Conservation (phyloP, 2,113 vertebrate species). For the Oreocharis arfaki region DNA sequence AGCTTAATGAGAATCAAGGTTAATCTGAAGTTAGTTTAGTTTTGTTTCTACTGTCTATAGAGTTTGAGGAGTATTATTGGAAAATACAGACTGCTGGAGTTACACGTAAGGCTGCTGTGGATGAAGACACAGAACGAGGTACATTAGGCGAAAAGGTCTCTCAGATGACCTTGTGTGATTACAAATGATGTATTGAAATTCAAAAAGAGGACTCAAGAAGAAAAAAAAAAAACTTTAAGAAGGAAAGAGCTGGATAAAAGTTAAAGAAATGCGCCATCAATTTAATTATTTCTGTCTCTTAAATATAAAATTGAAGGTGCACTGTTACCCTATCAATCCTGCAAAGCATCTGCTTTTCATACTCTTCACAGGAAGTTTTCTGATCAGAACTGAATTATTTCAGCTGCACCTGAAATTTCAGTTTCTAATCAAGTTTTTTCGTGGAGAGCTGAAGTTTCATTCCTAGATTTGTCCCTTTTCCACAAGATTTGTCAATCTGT, state of each 20-base stretch:
- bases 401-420: neutral
- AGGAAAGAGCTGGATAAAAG: neutral
- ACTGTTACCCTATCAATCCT: neutral
- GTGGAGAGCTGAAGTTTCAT: neutral
- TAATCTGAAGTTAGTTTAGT: neutral
- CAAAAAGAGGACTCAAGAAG: neutral
- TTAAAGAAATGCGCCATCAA: neutral
- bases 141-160: neutral
- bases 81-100: neutral
- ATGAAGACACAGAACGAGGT: neutral
- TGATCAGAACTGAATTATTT: neutral
- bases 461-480: neutral
- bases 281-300: neutral
- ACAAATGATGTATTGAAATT: neutral
- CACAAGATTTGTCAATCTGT: neutral
- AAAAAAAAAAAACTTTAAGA: neutral
- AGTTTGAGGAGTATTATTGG: neutral
- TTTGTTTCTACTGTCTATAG: neutral
- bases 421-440: neutral
- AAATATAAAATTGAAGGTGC: neutral
- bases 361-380: neutral
- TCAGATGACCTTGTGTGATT: neutral
- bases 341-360: neutral
- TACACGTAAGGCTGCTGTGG: neutral
- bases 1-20: neutral